Evolutionary conservation across 2,797 vertebrate genomes (phyloP).

Genomic region (Leptatherina wallacei): DNA sequence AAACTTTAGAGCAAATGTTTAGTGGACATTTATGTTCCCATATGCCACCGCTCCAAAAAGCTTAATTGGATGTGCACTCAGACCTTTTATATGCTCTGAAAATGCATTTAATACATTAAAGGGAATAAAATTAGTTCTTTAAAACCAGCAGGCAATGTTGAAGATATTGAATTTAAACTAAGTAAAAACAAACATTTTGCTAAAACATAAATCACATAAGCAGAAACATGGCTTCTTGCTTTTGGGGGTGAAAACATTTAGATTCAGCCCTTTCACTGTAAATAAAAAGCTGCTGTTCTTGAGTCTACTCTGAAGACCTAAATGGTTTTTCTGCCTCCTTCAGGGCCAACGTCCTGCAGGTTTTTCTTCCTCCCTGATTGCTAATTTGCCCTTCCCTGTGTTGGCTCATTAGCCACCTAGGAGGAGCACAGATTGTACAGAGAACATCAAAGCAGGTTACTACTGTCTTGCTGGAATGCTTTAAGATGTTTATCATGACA

Average conservation of each 20-base stretch:
- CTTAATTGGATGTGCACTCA: too few relatives aligned
- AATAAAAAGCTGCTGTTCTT: conserved; percentile 13
- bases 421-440: conserved; percentile 40
- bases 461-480: conserved; percentile 4
- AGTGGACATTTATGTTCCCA: too few relatives aligned
- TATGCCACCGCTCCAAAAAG: too few relatives aligned
- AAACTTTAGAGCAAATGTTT: too few relatives aligned
- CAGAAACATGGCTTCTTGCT: conserved; percentile 4
- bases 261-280: not conserved
- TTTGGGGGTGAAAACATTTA: conserved; percentile 3
- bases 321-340: conserved; percentile 25
- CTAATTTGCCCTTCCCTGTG: conserved; percentile 50
- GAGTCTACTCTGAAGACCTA: conserved; percentile 11
- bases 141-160: not conserved
- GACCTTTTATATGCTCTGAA: too few relatives aligned
- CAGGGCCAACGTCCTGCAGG: conserved; percentile 40
- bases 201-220: not conserved
- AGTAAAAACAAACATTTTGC: conserved; percentile 2
- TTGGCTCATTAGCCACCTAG: conserved; percentile 61
- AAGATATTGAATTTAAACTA: conserved; percentile 1
- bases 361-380: conserved; percentile 57
- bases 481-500: conserved; percentile 1
- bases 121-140: not conserved
- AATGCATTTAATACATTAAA: not conserved
- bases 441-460: conserved; percentile 5